Conservation (phyloP, 2,888 invertebrate species). For the Acrobasis consociella region DNA sequence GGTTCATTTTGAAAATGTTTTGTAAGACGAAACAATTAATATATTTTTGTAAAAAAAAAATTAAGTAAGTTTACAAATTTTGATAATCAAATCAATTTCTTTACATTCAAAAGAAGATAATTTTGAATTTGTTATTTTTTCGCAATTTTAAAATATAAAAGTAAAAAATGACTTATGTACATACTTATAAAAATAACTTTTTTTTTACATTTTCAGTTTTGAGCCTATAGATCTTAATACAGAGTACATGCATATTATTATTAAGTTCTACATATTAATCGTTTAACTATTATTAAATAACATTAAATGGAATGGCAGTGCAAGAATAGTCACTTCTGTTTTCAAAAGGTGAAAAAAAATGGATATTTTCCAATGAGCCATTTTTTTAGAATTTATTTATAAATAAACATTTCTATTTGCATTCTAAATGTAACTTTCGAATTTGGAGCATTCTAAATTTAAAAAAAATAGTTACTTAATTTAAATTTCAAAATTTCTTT, state of each 20-base stretch:
- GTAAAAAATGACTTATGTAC: constrained; percentile 10
- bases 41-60: constrained; percentile 4
- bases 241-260: constrained; percentile 20
- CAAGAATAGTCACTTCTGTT: constrained; percentile 11
- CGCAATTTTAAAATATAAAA: neutral
- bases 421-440: no score
- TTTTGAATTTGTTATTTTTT: neutral
- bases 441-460: no score
- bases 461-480: no score
- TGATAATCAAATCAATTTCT: neutral
- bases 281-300: constrained; percentile 10
- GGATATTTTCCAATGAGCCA: constrained; percentile 2
- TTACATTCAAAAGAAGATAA: neutral
- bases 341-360: neutral
- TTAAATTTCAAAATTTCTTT: no score
- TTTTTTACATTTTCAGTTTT: constrained; percentile 23
- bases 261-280: constrained; percentile 6
- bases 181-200: constrained; percentile 21
- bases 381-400: no score
- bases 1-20: constrained; percentile 20
- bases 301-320: constrained; percentile 14
- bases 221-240: constrained; percentile 20
- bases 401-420: no score
- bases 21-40: neutral
- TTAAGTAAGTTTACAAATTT: neutral